Evolutionary conservation across 2,888 invertebrate genomes (phyloP).

Genomic region (Apamea anceps): DNA sequence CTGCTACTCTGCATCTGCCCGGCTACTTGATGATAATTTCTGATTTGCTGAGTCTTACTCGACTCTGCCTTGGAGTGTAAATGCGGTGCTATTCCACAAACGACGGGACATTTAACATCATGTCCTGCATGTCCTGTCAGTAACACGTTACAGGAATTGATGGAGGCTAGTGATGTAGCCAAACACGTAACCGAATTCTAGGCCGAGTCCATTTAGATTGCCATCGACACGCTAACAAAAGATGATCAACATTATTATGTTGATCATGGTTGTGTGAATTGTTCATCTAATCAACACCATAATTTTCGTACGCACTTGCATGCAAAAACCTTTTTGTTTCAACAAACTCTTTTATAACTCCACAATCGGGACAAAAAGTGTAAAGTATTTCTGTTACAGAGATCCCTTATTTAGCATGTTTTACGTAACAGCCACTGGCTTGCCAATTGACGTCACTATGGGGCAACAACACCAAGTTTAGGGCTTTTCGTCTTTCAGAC

Average conservation of each 20-base stretch:
- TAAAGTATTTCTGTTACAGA: slow-evolving; percentile 51
- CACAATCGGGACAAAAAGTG: slow-evolving; percentile 45
- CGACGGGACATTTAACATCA: background rate
- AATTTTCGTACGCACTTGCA: background rate
- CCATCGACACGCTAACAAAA: background rate
- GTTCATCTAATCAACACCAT: background rate
- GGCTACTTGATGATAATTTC: background rate
- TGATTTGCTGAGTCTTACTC: background rate
- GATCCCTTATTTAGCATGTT: slow-evolving; percentile 67
- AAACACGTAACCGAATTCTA: background rate
- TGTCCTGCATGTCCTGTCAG: background rate
- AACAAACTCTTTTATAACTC: slow-evolving; percentile 2
- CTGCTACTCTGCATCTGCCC: too few species aligned
- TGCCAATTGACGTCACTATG: slow-evolving; percentile 73
- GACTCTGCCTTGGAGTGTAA: background rate
- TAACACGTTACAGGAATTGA: background rate
- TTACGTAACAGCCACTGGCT: slow-evolving; percentile 59
- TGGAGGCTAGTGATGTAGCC: background rate
- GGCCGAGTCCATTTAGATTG: background rate
- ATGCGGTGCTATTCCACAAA: too few species aligned
- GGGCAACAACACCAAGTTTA: slow-evolving; percentile 52
- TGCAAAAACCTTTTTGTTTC: background rate
- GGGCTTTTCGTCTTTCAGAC: slow-evolving; percentile 55
- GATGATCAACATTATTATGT: background rate
- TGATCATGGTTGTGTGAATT: background rate